phyloP scores from a whole-genome alignment of 2,797 vertebrate species.

The Sylvilagus floridanus region DNA sequence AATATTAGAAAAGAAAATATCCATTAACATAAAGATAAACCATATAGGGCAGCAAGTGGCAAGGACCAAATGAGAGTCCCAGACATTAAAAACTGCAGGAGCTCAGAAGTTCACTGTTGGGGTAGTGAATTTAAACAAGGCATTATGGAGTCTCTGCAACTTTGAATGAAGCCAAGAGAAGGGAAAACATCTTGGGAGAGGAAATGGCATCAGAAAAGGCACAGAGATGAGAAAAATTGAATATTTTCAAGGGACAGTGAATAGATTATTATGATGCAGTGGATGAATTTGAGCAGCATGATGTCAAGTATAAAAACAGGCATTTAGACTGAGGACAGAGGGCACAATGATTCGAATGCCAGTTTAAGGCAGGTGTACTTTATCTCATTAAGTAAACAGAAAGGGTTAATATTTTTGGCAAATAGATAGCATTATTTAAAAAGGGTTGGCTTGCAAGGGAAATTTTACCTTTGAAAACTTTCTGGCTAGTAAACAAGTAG shows the following conservation, averaged over 20 bases:
- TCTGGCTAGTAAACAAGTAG: background rate
- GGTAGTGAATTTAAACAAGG: background rate
- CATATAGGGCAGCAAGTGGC: background rate
- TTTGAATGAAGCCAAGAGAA: background rate
- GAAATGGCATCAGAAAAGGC: background rate
- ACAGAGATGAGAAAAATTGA: background rate
- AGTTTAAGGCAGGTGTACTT: background rate
- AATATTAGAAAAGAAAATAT: background rate
- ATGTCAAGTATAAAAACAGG: background rate
- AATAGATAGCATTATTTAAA: background rate
- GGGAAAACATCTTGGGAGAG: background rate
- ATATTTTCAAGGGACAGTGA: background rate
- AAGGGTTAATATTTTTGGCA: conserved; percentile 4
- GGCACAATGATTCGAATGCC: background rate
- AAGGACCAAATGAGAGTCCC: background rate
- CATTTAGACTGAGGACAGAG: background rate
- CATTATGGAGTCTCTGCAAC: background rate
- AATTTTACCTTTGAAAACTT: background rate
- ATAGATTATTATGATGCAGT: background rate
- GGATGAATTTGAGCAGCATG: background rate
- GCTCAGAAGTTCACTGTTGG: background rate
- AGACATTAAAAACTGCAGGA: background rate
- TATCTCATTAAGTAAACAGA: background rate
- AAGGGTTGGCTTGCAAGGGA: background rate
- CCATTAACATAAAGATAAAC: background rate